These are phyloP conservation scores for Perognathus longimembris DNA, from an alignment of 2,113 vertebrate species.

Conservation along the genomic window DNA sequence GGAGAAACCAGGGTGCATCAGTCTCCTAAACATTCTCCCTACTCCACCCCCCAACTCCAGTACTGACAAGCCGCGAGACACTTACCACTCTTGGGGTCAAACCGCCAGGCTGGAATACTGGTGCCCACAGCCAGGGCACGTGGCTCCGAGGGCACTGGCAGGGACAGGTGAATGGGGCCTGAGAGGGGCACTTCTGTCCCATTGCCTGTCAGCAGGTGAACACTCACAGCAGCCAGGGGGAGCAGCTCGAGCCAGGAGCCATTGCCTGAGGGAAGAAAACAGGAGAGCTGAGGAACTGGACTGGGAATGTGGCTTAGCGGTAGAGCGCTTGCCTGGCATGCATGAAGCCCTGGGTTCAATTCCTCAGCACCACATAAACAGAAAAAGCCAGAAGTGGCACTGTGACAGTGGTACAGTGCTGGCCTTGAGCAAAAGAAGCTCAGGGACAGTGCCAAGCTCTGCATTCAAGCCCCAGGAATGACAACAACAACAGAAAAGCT, in stretches of 20 bases:
- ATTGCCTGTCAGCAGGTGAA: constrained; percentile 92
- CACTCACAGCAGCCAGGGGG: constrained; percentile 90
- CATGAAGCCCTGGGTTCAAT: no score
- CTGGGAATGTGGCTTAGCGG: no score
- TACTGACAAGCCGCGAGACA: not conserved
- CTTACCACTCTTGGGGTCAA: constrained; percentile 92
- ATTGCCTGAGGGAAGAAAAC: constrained; percentile 80
- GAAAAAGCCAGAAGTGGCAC: no score
- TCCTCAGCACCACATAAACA: no score
- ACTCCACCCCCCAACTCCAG: not conserved
- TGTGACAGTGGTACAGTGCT: no score
- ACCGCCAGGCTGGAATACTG: constrained; percentile 94
- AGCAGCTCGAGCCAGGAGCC: constrained; percentile 92
- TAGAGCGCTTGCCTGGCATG: no score
- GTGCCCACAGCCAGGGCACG: constrained; percentile 85
- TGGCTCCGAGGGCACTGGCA: constrained; percentile 91
- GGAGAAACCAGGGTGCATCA: not conserved
- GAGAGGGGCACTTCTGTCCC: constrained; percentile 89
- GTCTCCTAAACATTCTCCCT: not conserved
- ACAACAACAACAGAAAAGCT: not conserved
- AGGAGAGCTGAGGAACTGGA: not conserved
- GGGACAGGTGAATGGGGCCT: constrained; percentile 91
- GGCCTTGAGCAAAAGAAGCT: no score
- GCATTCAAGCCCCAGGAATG: no score
- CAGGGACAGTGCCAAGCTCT: no score